Evolutionary conservation across 1,140 invertebrate species (phyloP), one percentile per base, ranked within the genome.

Genomic region (Tetramorium parvispinum): DNA sequence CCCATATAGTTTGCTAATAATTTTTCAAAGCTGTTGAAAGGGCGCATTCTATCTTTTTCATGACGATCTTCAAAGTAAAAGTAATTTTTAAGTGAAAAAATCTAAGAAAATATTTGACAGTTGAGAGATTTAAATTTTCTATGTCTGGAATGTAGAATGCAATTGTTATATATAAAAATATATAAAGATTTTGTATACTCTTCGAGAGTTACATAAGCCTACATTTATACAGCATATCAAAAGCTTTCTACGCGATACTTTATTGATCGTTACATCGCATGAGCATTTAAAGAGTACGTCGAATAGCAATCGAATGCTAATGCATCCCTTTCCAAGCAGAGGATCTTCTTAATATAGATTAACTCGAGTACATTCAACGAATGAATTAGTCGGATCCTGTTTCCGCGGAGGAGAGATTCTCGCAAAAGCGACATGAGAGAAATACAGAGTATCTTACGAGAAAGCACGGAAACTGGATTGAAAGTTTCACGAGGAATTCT

Each of bases 391-490:
- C 79, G 68, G 68, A 83, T 75, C 43, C 40, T 40, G 78, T 71
- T 82, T 82, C 66, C 40, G 55, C 40, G 18, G 18, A 66, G 68
- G 40, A 32, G 68, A 46, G 32, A 73, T 73, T 59, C 40, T 40
- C 53, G 68, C 65, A 59, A 73, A 49, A 59, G 53, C 68, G 68
- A 83, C 79, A 83, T 75, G 66, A 83, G 79, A 59, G 79, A 59
- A 75, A 59, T 49, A 75, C 79, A 59, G 68, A 83, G 79, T 75
- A 75, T 83, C 71, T 83, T 83, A 73, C 79, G 68, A 75, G 68
- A 83, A 83, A 83, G 79, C 79, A 59, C 66, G 79, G 79, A 83
- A 83, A 83, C 79, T 83, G 68, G 68, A 83, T 83, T 83, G 79
- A 75, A 83, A 83, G 79, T 83, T 83, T 83, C 68, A 75, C 79